Evolutionary conservation across 2,113 vertebrate genomes (phyloP).

Genomic region (Athene noctua): DNA sequence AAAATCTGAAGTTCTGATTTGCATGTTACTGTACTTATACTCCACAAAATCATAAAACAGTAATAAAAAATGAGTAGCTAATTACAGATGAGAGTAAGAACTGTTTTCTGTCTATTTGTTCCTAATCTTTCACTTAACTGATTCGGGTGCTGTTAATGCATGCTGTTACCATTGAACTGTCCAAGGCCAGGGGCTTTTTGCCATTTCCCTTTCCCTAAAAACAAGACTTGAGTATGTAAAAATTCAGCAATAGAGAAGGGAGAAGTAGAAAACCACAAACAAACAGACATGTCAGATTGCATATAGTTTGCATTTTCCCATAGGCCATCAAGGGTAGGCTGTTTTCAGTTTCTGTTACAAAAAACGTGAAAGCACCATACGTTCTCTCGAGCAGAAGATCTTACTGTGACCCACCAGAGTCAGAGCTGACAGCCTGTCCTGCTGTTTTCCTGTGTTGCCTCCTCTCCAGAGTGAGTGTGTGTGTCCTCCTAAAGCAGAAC

Average conservation of each 20-base stretch:
- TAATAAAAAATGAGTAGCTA: not conserved
- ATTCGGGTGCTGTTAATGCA: not conserved
- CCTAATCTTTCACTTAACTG: not conserved
- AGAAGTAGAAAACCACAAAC: not conserved
- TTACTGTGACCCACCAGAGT: not conserved
- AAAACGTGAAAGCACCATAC: not conserved
- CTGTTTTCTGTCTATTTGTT: not conserved
- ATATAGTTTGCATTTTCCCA: not conserved
- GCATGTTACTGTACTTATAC: not conserved
- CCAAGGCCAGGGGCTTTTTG: not conserved
- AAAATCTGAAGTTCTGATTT: not conserved
- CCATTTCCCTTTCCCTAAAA: not conserved
- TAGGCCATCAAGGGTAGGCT: not conserved
- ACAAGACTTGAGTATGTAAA: not conserved
- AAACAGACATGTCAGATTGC: not conserved
- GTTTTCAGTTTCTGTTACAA: not conserved
- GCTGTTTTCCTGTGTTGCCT: not conserved
- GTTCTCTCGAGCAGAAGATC: not conserved
- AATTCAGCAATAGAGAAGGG: not conserved
- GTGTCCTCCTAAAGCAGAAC: not conserved
- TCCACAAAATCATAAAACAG: not conserved
- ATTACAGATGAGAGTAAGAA: not conserved
- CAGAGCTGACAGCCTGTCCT: slow-evolving; percentile 4
- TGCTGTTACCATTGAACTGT: not conserved
- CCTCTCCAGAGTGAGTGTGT: not conserved